Evolutionary conservation across 2,888 invertebrate genomes (phyloP).

Genomic region (Willowsia nigromaculata): DNA sequence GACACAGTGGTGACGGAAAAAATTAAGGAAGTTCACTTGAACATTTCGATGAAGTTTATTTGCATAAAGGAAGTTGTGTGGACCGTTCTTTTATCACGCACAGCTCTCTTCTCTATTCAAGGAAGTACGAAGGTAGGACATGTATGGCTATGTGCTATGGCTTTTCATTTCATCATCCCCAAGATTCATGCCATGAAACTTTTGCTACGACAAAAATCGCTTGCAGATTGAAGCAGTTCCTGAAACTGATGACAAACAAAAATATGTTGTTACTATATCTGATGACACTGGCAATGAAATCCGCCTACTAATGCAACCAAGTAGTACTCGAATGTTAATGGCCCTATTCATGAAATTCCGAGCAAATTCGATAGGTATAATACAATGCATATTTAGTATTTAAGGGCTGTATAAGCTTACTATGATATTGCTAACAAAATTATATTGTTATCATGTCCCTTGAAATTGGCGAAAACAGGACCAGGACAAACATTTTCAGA

Average conservation of each 20-base stretch:
- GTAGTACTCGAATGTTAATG: slow-evolving; percentile 60
- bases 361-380: neutral
- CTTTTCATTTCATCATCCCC: no score
- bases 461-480: neutral
- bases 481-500: neutral
- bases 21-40: slow-evolving; percentile 44
- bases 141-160: neutral
- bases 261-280: slow-evolving; percentile 49
- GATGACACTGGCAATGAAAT: slow-evolving; percentile 39
- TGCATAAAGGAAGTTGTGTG: slow-evolving; percentile 54
- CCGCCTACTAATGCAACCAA: slow-evolving; percentile 18
- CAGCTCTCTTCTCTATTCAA: slow-evolving; percentile 46
- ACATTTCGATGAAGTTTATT: slow-evolving; percentile 49
- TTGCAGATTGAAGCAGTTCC: slow-evolving; percentile 38
- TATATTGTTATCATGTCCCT: neutral
- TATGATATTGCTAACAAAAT: no score
- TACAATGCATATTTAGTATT: no score
- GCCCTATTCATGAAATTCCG: slow-evolving; percentile 55
- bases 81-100: slow-evolving; percentile 40
- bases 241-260: slow-evolving; percentile 42
- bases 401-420: no score
- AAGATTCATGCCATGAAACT: no score
- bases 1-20: neutral
- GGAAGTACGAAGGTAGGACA: slow-evolving; percentile 54
- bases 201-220: no score